These are phyloP conservation scores for Crocallis elinguaria DNA, from an alignment of 2,888 invertebrate species.

Conservation along the genomic window DNA sequence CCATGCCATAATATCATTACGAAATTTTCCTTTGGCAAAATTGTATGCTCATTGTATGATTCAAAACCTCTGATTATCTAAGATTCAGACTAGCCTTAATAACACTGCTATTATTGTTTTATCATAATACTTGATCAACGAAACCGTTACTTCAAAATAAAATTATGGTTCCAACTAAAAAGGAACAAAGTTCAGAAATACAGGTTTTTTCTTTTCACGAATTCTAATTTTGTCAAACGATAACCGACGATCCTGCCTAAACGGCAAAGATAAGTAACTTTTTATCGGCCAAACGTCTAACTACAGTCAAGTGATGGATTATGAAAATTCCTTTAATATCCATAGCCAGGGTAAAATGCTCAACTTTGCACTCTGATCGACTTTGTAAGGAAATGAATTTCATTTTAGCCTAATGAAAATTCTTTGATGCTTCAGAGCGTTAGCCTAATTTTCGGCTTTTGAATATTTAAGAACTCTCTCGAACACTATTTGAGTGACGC, in stretches of 20 bases:
- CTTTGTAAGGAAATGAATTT: slow-evolving; percentile 73
- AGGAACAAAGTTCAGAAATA: not conserved
- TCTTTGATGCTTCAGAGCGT: slow-evolving; percentile 61
- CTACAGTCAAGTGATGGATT: slow-evolving; percentile 67
- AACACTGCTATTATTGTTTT: no score
- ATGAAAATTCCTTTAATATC: slow-evolving; percentile 77
- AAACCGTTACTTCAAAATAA: not conserved
- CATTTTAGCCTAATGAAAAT: slow-evolving; percentile 79
- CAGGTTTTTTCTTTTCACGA: not conserved
- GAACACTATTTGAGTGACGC: slow-evolving; percentile 26
- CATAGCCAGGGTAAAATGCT: slow-evolving; percentile 55
- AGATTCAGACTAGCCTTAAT: no score
- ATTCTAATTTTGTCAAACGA: slow-evolving; percentile 16
- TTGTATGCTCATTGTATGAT: no score
- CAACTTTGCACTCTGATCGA: slow-evolving; percentile 64
- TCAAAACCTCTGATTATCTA: no score
- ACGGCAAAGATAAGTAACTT: slow-evolving; percentile 32
- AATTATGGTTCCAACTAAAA: not conserved
- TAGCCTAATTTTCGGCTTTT: slow-evolving; percentile 51
- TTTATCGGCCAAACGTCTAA: slow-evolving; percentile 38
- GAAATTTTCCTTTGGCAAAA: no score
- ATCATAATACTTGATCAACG: no score
- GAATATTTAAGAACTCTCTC: slow-evolving; percentile 32
- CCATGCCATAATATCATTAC: no score
- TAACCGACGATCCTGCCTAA: slow-evolving; percentile 13